phyloP scores from a whole-genome alignment of 2,888 invertebrate genomes.

The Drosophila incognita region DNA sequence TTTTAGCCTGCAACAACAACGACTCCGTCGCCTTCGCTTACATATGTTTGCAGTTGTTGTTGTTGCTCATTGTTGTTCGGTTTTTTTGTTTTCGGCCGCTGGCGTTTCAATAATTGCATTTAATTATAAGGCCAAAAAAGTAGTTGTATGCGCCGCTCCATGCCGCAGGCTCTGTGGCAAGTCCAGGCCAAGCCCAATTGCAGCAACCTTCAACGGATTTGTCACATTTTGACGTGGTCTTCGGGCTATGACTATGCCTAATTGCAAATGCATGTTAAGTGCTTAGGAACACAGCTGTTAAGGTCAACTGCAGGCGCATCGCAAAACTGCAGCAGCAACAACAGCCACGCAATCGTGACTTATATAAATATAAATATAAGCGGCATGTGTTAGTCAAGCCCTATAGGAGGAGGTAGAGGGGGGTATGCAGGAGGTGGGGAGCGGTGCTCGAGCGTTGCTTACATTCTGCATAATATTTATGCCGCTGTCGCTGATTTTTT shows the following conservation, averaged over 20 bases:
- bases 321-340: slow-evolving; percentile 22
- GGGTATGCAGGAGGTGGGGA: slow-evolving; percentile 7
- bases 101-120: slow-evolving; percentile 83
- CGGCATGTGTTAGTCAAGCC: slow-evolving; percentile 39
- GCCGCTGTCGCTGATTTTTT: slow-evolving; percentile 56
- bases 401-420: not conserved
- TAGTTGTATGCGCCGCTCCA: slow-evolving; percentile 25
- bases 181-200: slow-evolving; percentile 54
- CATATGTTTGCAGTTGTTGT: slow-evolving; percentile 64
- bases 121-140: slow-evolving; percentile 78
- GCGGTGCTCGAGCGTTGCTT: slow-evolving; percentile 42
- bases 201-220: slow-evolving; percentile 61
- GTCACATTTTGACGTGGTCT: slow-evolving; percentile 57
- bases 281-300: slow-evolving; percentile 54
- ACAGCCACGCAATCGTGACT: slow-evolving; percentile 53
- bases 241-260: slow-evolving; percentile 54
- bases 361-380: slow-evolving; percentile 48
- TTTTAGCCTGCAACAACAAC: slow-evolving; percentile 70
- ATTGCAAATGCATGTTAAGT: slow-evolving; percentile 72
- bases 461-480: slow-evolving; percentile 79
- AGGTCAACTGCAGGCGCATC: slow-evolving; percentile 71
- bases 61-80: slow-evolving; percentile 46
- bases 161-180: slow-evolving; percentile 45
- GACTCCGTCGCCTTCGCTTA: slow-evolving; percentile 60
- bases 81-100: slow-evolving; percentile 49